A percentile compares a stretch with the other conserved stretches of the same genome.
phyloP scores from a whole-genome alignment of 2,797 vertebrate species.

The Numenius phaeopus region DNA sequence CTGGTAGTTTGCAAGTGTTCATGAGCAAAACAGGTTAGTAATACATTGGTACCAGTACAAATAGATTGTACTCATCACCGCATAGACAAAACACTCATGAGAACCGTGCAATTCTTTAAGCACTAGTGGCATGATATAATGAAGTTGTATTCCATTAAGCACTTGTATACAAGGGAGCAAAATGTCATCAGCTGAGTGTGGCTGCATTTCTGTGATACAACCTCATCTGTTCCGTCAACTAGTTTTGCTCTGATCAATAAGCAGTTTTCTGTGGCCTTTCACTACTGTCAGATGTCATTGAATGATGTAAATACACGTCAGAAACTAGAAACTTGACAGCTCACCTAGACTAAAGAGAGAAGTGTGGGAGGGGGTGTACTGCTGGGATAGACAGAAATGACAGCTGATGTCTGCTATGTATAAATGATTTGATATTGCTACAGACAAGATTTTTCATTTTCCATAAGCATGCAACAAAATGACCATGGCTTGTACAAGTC shows the following conservation, averaged over 20 bases:
- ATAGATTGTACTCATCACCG: conserved; percentile 82
- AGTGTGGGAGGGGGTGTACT: conserved; percentile 40
- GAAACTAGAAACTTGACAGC: conserved; percentile 94
- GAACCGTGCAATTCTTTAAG: conserved; percentile 82
- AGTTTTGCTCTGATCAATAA: conserved; percentile 96
- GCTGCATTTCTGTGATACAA: conserved; percentile 85
- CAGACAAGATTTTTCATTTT: conserved; percentile 61
- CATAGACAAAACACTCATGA: conserved; percentile 80
- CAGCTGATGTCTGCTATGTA: conserved; percentile 78
- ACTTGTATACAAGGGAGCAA: conserved; percentile 77
- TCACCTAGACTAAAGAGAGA: conserved; percentile 81
- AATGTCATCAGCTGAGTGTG: conserved; percentile 87
- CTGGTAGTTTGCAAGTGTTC: conserved; percentile 85
- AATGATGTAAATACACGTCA: conserved; percentile 94
- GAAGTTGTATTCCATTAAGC: conserved; percentile 96
- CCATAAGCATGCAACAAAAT: conserved; percentile 9
- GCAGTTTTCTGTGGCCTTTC: conserved; percentile 98
- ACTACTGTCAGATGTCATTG: conserved; percentile 92
- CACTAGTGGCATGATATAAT: conserved; percentile 92
- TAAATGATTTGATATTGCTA: conserved; percentile 69
- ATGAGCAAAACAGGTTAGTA: conserved; percentile 74
- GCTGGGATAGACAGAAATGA: conserved; percentile 78
- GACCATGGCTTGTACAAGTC: background rate
- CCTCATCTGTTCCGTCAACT: conserved; percentile 96
- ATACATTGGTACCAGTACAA: conserved; percentile 84